phyloP scores from a whole-genome alignment of 1,140 invertebrate genomes.

The Anastatus disparis region DNA sequence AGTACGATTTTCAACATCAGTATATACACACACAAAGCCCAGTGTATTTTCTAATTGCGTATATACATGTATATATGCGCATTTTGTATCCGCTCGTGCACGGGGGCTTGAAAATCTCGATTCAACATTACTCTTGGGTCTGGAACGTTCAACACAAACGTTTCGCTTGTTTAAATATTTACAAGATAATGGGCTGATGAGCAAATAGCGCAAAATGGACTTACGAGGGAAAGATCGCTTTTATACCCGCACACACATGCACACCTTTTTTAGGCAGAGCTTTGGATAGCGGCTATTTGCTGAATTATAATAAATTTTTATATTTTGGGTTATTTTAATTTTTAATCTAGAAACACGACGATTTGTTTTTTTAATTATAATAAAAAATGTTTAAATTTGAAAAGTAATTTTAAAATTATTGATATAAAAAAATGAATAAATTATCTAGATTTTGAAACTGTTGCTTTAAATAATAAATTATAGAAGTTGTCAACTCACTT shows the following conservation, averaged over 20 bases:
- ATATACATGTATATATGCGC: background rate
- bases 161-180: conserved; percentile 27
- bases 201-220: background rate
- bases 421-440: too few relatives aligned
- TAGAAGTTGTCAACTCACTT: too few relatives aligned
- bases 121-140: too few relatives aligned
- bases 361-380: background rate
- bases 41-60: background rate
- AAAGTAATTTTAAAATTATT: too few relatives aligned
- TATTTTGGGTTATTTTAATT: background rate
- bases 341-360: too few relatives aligned
- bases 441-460: too few relatives aligned
- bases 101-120: too few relatives aligned
- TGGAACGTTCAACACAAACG: background rate
- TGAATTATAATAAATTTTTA: background rate
- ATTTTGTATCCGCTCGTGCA: background rate
- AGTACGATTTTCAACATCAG: background rate
- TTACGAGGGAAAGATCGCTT: background rate
- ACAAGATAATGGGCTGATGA: conserved; percentile 7
- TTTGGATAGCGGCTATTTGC: background rate
- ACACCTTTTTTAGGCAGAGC: too few relatives aligned
- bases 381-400: background rate
- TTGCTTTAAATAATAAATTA: too few relatives aligned
- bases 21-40: background rate
- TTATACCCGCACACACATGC: too few relatives aligned